phyloP scores from a whole-genome alignment of 37 sponge, comb jelly and placozoan genomes.

The Tethya wilhelma region DNA sequence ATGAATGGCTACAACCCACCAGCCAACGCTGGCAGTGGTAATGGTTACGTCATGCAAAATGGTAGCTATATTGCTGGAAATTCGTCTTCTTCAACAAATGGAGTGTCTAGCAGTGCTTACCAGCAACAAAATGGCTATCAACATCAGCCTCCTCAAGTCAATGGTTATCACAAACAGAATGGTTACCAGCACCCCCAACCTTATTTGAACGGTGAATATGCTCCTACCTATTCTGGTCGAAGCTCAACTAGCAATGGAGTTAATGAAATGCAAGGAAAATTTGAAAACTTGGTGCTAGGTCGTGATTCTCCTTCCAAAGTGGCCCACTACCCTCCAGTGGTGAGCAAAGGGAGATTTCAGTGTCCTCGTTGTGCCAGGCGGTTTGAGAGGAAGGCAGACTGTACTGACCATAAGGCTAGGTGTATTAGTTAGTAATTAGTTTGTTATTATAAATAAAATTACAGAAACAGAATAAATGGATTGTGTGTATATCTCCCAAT shows the following conservation, averaged over 20 bases:
- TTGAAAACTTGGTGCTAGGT: not conserved
- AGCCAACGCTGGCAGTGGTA: not conserved
- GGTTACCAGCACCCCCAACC: too few species aligned
- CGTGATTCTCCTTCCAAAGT: too few species aligned
- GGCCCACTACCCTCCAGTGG: conserved; percentile 8
- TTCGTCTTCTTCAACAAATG: too few species aligned
- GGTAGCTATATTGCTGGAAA: not conserved
- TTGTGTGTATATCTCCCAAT: not conserved
- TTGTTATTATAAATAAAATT: too few species aligned
- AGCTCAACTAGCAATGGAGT: not conserved
- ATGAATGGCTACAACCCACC: not conserved
- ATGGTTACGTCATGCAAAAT: conserved; percentile 10
- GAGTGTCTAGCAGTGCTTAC: too few species aligned
- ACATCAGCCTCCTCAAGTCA: not conserved
- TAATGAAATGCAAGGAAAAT: not conserved
- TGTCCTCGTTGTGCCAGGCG: conserved; percentile 50
- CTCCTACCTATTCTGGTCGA: too few species aligned
- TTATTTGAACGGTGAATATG: too few species aligned
- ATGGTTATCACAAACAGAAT: not conserved
- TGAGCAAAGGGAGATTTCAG: conserved; percentile 8
- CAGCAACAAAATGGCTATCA: too few species aligned
- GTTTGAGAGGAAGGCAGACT: conserved; percentile 17
- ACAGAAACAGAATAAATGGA: too few species aligned
- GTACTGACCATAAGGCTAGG: conserved; percentile 25
- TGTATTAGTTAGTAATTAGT: conserved; percentile 10